phyloP scores from a whole-genome alignment of 2,888 invertebrate species.

The Lomographa bimaculata region DNA sequence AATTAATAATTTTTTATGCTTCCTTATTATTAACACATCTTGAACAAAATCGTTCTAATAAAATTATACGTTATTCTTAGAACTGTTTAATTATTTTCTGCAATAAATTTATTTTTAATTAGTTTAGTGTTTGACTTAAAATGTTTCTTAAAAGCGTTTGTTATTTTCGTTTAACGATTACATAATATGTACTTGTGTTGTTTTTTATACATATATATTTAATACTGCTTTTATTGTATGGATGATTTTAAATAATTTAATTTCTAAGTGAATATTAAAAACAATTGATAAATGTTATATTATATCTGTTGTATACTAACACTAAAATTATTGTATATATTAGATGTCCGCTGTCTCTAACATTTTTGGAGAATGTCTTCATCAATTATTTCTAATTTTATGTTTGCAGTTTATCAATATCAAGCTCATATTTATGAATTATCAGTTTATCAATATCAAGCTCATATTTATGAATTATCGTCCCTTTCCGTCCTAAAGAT shows the following conservation, averaged over 20 bases:
- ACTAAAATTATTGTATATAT: not conserved
- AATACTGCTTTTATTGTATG: slow-evolving; percentile 30
- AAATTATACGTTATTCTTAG: slow-evolving; percentile 18
- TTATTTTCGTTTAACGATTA: slow-evolving; percentile 76
- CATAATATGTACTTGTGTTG: slow-evolving; percentile 46
- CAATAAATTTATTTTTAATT: slow-evolving; percentile 21
- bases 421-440: no score
- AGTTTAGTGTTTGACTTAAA: slow-evolving; percentile 33
- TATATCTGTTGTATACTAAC: not conserved
- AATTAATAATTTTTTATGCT: slow-evolving; percentile 2
- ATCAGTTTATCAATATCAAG: no score
- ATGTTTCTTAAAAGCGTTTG: slow-evolving; percentile 38
- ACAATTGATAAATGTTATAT: not conserved
- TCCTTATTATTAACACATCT: slow-evolving; percentile 8
- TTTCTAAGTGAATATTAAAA: no score
- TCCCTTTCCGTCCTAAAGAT: slow-evolving; percentile 34
- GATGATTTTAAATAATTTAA: no score
- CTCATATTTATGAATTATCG: slow-evolving; percentile 21
- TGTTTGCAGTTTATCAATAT: no score
- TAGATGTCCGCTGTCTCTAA: no score
- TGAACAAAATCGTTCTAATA: slow-evolving; percentile 31
- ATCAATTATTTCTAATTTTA: no score
- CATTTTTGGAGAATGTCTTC: not conserved
- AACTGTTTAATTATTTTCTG: slow-evolving; percentile 27
- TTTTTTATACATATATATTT: slow-evolving; percentile 23